These are phyloP conservation scores for Sebastes aleutianus DNA, from an alignment of 2,797 vertebrate genomes.

Conservation along the genomic window DNA sequence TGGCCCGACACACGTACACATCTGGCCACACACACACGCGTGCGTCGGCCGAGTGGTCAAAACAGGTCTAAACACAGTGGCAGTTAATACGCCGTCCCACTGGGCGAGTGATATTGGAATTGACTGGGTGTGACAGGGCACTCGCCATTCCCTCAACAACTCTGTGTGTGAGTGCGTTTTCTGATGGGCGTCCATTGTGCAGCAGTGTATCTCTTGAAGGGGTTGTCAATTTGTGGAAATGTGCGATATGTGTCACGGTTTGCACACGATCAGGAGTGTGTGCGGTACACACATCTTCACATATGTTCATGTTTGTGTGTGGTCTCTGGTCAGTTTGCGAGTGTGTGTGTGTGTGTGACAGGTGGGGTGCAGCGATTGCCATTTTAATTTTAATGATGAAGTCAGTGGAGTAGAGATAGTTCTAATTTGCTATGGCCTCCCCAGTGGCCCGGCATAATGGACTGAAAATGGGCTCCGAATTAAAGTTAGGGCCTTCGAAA, in stretches of 20 bases:
- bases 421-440: slow-evolving; percentile 79
- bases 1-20: slow-evolving; percentile 21
- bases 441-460: slow-evolving; percentile 78
- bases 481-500: slow-evolving; percentile 70
- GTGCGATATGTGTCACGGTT: background rate
- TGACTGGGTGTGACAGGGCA: slow-evolving; percentile 31
- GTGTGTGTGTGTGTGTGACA: slow-evolving; percentile 42
- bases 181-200: background rate
- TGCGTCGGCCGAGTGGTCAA: background rate
- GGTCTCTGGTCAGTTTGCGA: slow-evolving; percentile 4
- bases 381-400: slow-evolving; percentile 82
- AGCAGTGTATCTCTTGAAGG: background rate
- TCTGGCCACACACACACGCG: background rate
- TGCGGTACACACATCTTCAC: background rate
- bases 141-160: slow-evolving; percentile 7
- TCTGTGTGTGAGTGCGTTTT: background rate
- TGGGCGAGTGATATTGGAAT: slow-evolving; percentile 36
- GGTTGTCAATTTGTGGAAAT: slow-evolving; percentile 17
- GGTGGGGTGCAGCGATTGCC: slow-evolving; percentile 66
- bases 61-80: slow-evolving; percentile 21
- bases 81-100: slow-evolving; percentile 37
- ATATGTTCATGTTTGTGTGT: slow-evolving; percentile 13
- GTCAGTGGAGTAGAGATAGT: slow-evolving; percentile 81
- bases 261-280: background rate
- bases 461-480: slow-evolving; percentile 78